phyloP scores from a whole-genome alignment of 2,113 vertebrate species.

The Pelvicachromis taeniatus region DNA sequence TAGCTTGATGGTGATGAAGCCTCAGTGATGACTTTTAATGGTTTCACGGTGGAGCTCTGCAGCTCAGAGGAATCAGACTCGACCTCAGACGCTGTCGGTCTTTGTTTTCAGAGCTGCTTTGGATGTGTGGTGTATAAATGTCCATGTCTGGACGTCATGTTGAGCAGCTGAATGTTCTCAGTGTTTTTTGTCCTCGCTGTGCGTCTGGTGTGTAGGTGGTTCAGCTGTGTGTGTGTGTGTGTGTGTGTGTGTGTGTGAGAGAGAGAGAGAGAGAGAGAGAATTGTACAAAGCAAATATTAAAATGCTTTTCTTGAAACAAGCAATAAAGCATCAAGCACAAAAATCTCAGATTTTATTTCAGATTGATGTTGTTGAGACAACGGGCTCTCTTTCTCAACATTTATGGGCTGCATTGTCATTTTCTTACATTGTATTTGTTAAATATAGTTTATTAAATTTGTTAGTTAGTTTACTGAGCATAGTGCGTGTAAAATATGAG shows the following conservation, averaged over 20 bases:
- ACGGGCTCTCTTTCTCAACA: rapidly evolving
- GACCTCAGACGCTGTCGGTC: neutral
- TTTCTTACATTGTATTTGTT: neutral
- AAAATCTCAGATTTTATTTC: neutral
- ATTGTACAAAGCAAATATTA: neutral
- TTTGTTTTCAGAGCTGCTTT: neutral
- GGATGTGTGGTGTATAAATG: neutral
- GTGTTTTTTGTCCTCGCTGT: neutral
- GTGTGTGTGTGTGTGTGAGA: neutral
- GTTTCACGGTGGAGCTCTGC: neutral
- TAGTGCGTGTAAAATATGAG: neutral
- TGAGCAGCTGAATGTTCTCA: constrained; percentile 1
- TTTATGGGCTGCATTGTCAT: neutral
- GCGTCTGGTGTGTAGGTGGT: constrained; percentile 28
- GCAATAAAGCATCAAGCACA: neutral
- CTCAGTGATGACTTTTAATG: neutral
- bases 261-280: too few relatives aligned
- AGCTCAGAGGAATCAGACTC: neutral
- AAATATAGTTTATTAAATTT: neutral
- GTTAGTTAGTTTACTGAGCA: neutral
- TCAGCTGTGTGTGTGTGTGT: neutral
- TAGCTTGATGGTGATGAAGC: rapidly evolving
- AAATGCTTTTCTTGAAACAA: neutral
- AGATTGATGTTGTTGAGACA: neutral
- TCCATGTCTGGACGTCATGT: neutral